Conservation (phyloP, 1,140 invertebrate species). For the Bombus superbus region DNA sequence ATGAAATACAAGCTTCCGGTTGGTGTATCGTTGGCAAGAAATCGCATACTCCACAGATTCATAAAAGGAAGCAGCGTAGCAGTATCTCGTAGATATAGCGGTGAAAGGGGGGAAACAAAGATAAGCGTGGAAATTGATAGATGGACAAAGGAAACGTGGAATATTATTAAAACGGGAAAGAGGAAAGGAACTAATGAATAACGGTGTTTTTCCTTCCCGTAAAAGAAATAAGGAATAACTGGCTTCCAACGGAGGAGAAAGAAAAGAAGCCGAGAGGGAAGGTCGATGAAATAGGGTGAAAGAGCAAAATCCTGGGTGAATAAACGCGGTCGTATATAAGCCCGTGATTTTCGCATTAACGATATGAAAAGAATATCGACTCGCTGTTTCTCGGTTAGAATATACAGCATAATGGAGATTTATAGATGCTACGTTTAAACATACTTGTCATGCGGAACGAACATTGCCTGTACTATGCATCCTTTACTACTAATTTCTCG, state of each 20-base stretch:
- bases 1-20: background rate
- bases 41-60: background rate
- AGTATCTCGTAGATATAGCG: background rate
- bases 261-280: background rate
- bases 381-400: constrained; percentile 57
- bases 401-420: constrained; percentile 60
- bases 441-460: background rate
- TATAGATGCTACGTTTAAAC: constrained; percentile 42
- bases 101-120: constrained; percentile 1
- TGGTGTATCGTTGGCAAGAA: too few species aligned
- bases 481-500: background rate
- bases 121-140: constrained; percentile 49
- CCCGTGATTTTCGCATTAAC: constrained; percentile 60
- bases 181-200: constrained; percentile 47
- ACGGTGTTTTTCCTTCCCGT: constrained; percentile 30
- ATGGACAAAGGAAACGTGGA: constrained; percentile 38
- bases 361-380: constrained; percentile 68
- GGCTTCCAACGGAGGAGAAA: background rate
- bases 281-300: background rate
- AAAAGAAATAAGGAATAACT: constrained; percentile 57
- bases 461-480: background rate
- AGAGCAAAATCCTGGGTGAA: constrained; percentile 54
- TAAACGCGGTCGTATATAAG: constrained; percentile 64
- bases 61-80: background rate
- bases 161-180: constrained; percentile 45